phyloP scores from a whole-genome alignment of 2,888 invertebrate genomes.

The Crocallis elinguaria region DNA sequence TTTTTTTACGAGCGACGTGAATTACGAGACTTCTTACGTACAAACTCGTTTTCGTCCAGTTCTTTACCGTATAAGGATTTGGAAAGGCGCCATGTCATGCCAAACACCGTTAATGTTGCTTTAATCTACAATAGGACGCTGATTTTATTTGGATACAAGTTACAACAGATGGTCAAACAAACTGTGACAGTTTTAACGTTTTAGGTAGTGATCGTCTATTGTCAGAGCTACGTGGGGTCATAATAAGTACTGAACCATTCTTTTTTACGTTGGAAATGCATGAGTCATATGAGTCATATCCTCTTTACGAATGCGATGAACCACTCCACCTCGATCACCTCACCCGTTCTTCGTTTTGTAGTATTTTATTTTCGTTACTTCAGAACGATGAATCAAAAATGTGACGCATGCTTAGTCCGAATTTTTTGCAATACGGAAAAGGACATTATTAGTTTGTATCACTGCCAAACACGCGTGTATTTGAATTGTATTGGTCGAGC shows the following conservation, averaged over 20 bases:
- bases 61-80: conserved; percentile 64
- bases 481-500: no score
- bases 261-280: conserved; percentile 12
- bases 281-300: conserved; percentile 24
- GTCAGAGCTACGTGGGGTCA: conserved; percentile 2
- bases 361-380: conserved; percentile 5
- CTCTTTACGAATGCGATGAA: conserved; percentile 11
- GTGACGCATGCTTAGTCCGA: conserved; percentile 13
- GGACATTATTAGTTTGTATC: neutral
- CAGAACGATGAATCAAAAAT: conserved; percentile 23
- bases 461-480: no score
- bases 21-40: conserved; percentile 52
- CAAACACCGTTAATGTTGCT: conserved; percentile 57
- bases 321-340: conserved; percentile 7
- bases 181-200: conserved; percentile 25
- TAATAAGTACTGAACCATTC: conserved; percentile 7
- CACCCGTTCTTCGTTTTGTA: conserved; percentile 21
- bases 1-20: conserved; percentile 58
- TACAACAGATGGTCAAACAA: conserved; percentile 52
- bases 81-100: conserved; percentile 67
- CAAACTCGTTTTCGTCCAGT: conserved; percentile 53
- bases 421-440: neutral
- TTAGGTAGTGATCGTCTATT: conserved; percentile 18
- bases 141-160: conserved; percentile 59
- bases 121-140: conserved; percentile 62